Conservation (phyloP, 1,140 invertebrate species). For the Trichomalopsis sarcophagae region DNA sequence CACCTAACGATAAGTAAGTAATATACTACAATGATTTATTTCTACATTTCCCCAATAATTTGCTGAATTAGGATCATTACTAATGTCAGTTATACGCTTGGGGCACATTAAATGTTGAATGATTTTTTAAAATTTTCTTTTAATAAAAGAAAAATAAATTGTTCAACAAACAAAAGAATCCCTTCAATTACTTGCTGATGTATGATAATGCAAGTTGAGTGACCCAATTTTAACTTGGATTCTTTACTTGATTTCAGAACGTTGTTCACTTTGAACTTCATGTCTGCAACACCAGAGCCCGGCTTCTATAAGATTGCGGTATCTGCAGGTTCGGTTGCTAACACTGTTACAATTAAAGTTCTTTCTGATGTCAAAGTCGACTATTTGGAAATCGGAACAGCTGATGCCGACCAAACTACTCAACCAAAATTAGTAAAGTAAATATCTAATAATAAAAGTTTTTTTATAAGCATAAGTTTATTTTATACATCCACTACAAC, state of each 20-base stretch:
- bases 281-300: conserved; percentile 85
- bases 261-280: conserved; percentile 87
- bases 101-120: conserved; percentile 67
- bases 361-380: conserved; percentile 84
- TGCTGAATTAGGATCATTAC: conserved; percentile 62
- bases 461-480: not conserved
- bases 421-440: conserved; percentile 85
- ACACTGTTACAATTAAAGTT: conserved; percentile 84
- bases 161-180: conserved; percentile 61
- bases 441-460: conserved; percentile 53
- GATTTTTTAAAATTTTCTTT: conserved; percentile 41
- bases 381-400: conserved; percentile 90
- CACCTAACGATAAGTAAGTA: conserved; percentile 77
- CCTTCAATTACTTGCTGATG: conserved; percentile 16
- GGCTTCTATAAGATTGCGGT: conserved; percentile 90
- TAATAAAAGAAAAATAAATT: conserved; percentile 46
- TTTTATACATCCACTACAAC: conserved; percentile 1
- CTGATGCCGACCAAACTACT: conserved; percentile 91
- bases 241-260: conserved; percentile 71
- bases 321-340: conserved; percentile 78
- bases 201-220: not conserved
- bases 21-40: conserved; percentile 32
- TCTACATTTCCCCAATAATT: conserved; percentile 66
- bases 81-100: conserved; percentile 71
- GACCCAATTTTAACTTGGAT: conserved; percentile 4